phyloP scores from a whole-genome alignment of 2,113 vertebrate species.

The Lepisosteus osseus region DNA sequence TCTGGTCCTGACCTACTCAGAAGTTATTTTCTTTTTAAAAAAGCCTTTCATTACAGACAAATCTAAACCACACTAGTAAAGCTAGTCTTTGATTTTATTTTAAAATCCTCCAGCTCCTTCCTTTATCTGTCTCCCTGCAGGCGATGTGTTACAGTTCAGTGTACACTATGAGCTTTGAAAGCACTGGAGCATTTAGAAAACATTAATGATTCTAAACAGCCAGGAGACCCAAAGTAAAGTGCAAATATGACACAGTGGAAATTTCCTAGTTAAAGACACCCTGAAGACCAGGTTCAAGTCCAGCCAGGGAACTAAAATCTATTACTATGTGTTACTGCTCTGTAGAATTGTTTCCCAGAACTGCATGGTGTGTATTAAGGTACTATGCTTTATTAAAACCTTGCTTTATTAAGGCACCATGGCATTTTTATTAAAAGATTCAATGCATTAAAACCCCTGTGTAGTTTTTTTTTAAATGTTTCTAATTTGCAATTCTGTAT shows the following conservation, averaged over 20 bases:
- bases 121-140: slow-evolving; percentile 40
- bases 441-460: too few species aligned
- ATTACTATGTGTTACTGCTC: too few species aligned
- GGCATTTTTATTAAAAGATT: too few species aligned
- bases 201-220: slow-evolving; percentile 42
- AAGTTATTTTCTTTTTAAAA: slow-evolving; percentile 17
- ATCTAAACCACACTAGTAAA: slow-evolving; percentile 32
- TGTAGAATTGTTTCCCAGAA: too few species aligned
- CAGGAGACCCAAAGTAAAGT: slow-evolving; percentile 25
- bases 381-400: too few species aligned
- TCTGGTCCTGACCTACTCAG: slow-evolving; percentile 30
- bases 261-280: slow-evolving; percentile 22
- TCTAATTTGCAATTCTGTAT: too few species aligned
- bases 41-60: slow-evolving; percentile 12
- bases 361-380: too few species aligned
- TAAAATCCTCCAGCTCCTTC: slow-evolving; percentile 6
- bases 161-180: slow-evolving; percentile 45
- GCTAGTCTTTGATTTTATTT: slow-evolving; percentile 34
- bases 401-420: too few species aligned
- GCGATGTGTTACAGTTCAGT: slow-evolving; percentile 56
- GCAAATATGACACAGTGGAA: slow-evolving; percentile 4
- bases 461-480: too few species aligned
- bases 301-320: too few species aligned
- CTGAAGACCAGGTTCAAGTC: background rate
- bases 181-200: slow-evolving; percentile 51